phyloP scores from a whole-genome alignment of 2,888 invertebrate genomes.

The Caenorhabditis sulstoni region DNA sequence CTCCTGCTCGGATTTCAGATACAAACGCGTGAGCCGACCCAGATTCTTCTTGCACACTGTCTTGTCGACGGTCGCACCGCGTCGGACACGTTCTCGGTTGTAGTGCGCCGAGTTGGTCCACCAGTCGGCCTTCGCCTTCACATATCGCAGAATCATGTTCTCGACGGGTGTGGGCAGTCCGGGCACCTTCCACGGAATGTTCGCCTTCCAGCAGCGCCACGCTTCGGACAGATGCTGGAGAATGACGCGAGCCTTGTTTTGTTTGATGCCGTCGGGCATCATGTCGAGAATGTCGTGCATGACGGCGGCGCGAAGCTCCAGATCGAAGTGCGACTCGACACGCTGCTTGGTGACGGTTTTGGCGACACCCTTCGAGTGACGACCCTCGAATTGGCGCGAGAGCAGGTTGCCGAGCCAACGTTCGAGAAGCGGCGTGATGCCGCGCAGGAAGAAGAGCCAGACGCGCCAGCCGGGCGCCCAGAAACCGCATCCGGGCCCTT shows the following conservation, averaged over 20 bases:
- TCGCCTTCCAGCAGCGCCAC: slow-evolving; percentile 99
- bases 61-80: slow-evolving; percentile 99
- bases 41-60: slow-evolving; percentile 99
- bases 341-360: slow-evolving; percentile 99
- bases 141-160: slow-evolving; percentile 99
- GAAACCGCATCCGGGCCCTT: slow-evolving; percentile 80
- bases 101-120: slow-evolving; percentile 99
- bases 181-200: slow-evolving; percentile 99
- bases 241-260: slow-evolving; percentile 98
- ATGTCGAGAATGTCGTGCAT: slow-evolving; percentile 98
- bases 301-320: slow-evolving; percentile 87
- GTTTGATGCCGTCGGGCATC: slow-evolving; percentile 99
- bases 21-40: slow-evolving; percentile 95
- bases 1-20: slow-evolving; percentile 97
- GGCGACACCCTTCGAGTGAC: slow-evolving; percentile 98
- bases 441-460: slow-evolving; percentile 99
- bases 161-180: slow-evolving; percentile 98
- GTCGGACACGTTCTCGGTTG: slow-evolving; percentile 96
- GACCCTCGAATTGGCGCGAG: slow-evolving; percentile 98
- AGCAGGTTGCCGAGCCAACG: slow-evolving; percentile 99
- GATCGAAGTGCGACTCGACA: slow-evolving; percentile 99
- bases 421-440: slow-evolving; percentile 96
- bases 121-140: slow-evolving; percentile 99
- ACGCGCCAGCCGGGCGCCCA: slow-evolving; percentile 91
- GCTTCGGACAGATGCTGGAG: slow-evolving; percentile 98